Evolutionary conservation across 1,140 invertebrate species (phyloP).

Genomic region (Dufourea novaeangliae): DNA sequence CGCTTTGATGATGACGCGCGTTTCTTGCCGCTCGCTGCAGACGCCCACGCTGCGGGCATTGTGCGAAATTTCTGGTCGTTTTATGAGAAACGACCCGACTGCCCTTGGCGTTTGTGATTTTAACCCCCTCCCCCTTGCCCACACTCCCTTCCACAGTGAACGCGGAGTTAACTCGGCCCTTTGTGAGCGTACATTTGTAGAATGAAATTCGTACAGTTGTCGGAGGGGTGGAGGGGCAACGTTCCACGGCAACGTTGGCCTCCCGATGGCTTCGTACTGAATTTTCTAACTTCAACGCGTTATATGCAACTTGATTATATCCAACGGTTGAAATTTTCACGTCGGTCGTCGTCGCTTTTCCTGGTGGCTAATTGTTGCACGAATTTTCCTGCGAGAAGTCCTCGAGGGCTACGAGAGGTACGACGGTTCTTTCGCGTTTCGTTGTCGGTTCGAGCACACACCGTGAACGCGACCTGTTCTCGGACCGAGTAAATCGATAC

Average conservation of each 20-base stretch:
- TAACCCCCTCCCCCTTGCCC: conserved; percentile 4
- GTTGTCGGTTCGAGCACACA: not conserved
- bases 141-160: not conserved
- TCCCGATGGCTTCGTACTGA: conserved; percentile 1
- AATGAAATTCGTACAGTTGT: conserved; percentile 37
- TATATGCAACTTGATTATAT: not conserved
- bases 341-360: not conserved
- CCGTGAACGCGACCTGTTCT: not conserved
- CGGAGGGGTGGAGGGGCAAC: no score
- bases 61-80: conserved; percentile 49
- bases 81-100: conserved; percentile 47
- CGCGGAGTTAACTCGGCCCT: conserved; percentile 38
- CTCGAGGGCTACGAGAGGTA: not conserved
- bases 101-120: conserved; percentile 52
- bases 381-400: not conserved
- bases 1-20: conserved; percentile 34
- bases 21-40: conserved; percentile 31
- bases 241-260: no score
- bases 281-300: conserved; percentile 26
- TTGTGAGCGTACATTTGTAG: conserved; percentile 40
- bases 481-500: conserved; percentile 17
- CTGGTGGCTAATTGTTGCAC: not conserved
- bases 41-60: conserved; percentile 35
- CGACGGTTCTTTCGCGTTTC: not conserved
- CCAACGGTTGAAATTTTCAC: not conserved